Base-by-base conservation (phyloP, 2,797 vertebrate species). In the Takifugu rubripes region DNA sequence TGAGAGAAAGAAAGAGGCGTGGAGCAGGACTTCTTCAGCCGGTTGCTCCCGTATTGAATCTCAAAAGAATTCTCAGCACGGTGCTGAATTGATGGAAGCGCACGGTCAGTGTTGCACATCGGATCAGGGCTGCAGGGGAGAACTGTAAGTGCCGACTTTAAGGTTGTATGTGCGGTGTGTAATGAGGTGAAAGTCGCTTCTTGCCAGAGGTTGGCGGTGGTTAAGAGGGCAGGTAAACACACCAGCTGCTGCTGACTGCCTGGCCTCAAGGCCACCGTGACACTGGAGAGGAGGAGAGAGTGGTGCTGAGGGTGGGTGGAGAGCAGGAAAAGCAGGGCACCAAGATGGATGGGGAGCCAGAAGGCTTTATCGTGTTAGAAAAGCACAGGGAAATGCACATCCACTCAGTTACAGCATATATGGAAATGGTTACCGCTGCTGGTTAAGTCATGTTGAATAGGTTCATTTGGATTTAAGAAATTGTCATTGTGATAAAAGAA, bases 101-200 rank as follows among this genome's bases (percentile, higher is more conserved):
- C 49, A 52, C 5, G 5, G 42, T 55, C 48, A 42, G 59, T 63
- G 36, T 79, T 76, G 57, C 59, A 27, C 46, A 50, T 42, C 51
- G 72, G 52, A 66, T 76, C 49, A 67, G 59, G 58, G 61, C 78
- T 72, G 69, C 54, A 54, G 72, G 68, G 64, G 44, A 54, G 67
- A 54, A 61, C 75, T 72, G 57, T 66, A 64, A 74, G 78, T 68
- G 62, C 33, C 15, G 57, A 52, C 70, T 73, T 75, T 74, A 68
- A 64, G 70, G 59, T 64, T 56, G 33, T 70, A 45, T 74, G 62
- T 74, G 70, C 55, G 75, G 62, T 75, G 78, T 68, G 77, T 87
- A 86, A 90, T 87, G 87, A 88, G 83, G 86, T 84, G 84, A 85
- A 72, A 84, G 80, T 72, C 56, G 74, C 74, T 82, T 77, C 67